These are phyloP conservation scores for Parasteatoda lunata DNA, from an alignment of 2,888 invertebrate genomes.

Conservation along the genomic window DNA sequence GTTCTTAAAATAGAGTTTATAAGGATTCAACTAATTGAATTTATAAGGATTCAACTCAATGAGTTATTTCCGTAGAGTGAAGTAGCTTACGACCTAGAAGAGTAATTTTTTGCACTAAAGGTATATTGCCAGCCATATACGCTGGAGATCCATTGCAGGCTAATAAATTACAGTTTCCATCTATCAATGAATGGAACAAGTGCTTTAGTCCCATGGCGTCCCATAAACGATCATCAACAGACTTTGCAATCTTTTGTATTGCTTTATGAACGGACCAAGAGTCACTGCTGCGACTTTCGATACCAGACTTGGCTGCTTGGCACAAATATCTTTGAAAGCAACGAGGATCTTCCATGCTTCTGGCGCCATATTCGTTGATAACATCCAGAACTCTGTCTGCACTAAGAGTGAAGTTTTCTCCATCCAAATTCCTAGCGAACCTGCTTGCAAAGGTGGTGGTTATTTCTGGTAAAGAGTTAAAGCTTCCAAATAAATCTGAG, in stretches of 20 bases:
- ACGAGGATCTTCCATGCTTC: slow-evolving; percentile 31
- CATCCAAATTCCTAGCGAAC: slow-evolving; percentile 30
- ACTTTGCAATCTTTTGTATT: slow-evolving; percentile 21
- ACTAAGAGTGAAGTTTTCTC: neutral
- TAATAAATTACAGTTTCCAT: slow-evolving; percentile 24
- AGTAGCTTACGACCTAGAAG: neutral
- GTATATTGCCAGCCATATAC: neutral
- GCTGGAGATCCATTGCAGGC: slow-evolving; percentile 4
- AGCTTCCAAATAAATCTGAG: neutral
- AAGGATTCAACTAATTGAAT: neutral
- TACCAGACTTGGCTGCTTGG: slow-evolving; percentile 34
- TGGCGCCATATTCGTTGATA: slow-evolving; percentile 30
- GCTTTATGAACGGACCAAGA: slow-evolving; percentile 13
- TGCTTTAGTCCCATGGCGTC: slow-evolving; percentile 23
- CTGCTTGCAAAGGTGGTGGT: slow-evolving; percentile 33
- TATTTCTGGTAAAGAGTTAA: slow-evolving; percentile 14
- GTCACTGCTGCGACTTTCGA: slow-evolving; percentile 30
- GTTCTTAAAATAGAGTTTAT: neutral
- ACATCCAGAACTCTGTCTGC: slow-evolving; percentile 26
- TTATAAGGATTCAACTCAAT: neutral
- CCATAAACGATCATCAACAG: slow-evolving; percentile 36
- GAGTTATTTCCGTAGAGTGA: neutral
- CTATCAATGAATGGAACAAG: slow-evolving; percentile 12
- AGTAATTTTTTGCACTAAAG: slow-evolving; percentile 24
- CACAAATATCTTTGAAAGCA: slow-evolving; percentile 45